Percentiles rank a stretch among this genome's conserved stretches.
Evolutionary conservation across 2,113 vertebrate genomes (phyloP).

Genomic region (Lathamus discolor): DNA sequence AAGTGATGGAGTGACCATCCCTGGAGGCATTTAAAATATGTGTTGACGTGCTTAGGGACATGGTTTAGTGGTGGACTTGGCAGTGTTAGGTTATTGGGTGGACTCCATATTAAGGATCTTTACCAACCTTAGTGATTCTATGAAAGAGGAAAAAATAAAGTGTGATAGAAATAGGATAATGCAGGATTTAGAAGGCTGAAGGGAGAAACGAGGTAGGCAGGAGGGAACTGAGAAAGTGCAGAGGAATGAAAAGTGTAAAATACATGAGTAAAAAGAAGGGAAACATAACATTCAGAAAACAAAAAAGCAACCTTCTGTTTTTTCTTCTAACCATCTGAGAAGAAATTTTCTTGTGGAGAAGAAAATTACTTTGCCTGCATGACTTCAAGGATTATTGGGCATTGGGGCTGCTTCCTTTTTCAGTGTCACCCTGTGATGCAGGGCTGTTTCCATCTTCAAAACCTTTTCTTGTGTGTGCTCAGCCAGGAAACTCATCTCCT

Average conservation of each 20-base stretch:
- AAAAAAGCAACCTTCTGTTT: accelerated
- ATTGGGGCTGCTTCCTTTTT: not conserved
- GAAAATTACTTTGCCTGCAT: not conserved
- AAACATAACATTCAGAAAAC: not conserved
- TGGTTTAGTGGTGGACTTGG: not conserved
- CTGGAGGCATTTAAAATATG: not conserved
- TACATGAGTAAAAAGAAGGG: not conserved
- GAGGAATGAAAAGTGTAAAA: not conserved
- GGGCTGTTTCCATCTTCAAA: not conserved
- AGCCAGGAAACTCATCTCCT: not conserved
- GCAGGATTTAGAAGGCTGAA: not conserved
- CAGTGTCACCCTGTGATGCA: not conserved
- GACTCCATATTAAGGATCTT: not conserved
- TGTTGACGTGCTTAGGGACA: not conserved
- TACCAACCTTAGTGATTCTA: not conserved
- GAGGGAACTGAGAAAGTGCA: not conserved
- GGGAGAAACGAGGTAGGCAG: not conserved
- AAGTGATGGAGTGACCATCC: not conserved
- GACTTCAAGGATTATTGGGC: not conserved
- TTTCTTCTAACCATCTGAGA: not conserved
- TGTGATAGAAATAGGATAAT: not conserved
- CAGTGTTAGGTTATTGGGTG: not conserved
- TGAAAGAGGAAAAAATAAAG: not conserved
- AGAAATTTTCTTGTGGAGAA: not conserved
- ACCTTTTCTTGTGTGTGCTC: not conserved